phyloP scores from a whole-genome alignment of 2,797 vertebrate species.

The Strix occidentalis region DNA sequence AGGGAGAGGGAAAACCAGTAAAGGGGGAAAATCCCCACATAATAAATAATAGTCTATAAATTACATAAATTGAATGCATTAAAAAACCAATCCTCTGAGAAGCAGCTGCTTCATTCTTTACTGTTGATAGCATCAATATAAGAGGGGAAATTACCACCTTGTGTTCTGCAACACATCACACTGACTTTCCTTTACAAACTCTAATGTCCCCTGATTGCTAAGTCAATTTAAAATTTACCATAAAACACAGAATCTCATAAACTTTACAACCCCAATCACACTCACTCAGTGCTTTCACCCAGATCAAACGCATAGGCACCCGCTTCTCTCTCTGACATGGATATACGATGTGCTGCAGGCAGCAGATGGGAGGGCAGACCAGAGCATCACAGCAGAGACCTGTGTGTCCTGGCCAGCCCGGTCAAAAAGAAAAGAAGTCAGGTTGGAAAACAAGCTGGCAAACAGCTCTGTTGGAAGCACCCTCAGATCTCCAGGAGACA shows the following conservation, averaged over 20 bases:
- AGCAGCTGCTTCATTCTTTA: constrained; percentile 39
- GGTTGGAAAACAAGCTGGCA: not conserved
- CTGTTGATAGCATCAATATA: constrained; percentile 24
- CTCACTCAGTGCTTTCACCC: not conserved
- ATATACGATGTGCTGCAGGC: not conserved
- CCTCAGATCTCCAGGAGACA: not conserved
- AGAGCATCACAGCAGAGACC: not conserved
- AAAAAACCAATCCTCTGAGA: not conserved
- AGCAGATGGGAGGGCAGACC: not conserved
- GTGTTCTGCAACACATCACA: constrained; percentile 20
- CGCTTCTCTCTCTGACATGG: fast-evolving
- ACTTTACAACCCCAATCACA: constrained; percentile 29
- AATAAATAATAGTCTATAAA: constrained; percentile 14
- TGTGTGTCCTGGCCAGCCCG: not conserved
- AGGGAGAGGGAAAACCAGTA: not conserved
- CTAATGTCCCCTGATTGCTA: constrained; percentile 12
- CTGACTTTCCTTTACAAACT: not conserved
- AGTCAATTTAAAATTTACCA: constrained; percentile 46
- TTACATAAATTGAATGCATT: not conserved
- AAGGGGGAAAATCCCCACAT: not conserved
- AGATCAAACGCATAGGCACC: not conserved
- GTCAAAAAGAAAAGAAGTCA: not conserved
- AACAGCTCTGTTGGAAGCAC: not conserved
- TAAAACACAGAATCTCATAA: constrained; percentile 37
- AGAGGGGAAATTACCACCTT: constrained; percentile 44